Evolutionary conservation across 2,113 vertebrate species (phyloP).

Genomic region (Cacatua alba): DNA sequence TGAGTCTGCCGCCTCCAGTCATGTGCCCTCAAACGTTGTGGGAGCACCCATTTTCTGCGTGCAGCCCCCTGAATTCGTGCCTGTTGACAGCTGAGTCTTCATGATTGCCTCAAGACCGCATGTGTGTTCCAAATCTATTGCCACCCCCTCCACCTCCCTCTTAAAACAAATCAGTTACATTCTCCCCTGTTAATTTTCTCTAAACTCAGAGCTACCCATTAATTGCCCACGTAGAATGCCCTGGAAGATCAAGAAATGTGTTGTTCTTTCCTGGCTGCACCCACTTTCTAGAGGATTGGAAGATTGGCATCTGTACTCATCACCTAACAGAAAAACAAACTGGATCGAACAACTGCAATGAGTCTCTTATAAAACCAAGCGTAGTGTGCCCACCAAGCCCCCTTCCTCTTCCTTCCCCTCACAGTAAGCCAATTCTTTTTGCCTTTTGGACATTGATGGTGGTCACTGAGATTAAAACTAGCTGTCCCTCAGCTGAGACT

Average conservation of each 20-base stretch:
- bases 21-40: not conserved
- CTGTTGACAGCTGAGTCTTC: slow-evolving; percentile 8
- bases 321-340: not conserved
- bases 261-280: not conserved
- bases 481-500: not conserved
- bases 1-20: not conserved
- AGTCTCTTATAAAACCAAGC: not conserved
- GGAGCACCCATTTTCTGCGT: not conserved
- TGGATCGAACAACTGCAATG: not conserved
- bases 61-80: not conserved
- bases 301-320: not conserved
- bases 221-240: not conserved
- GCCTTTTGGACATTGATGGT: not conserved
- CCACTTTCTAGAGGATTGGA: not conserved
- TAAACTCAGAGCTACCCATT: not conserved
- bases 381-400: not conserved
- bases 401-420: not conserved
- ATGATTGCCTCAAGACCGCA: not conserved
- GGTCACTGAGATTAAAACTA: not conserved
- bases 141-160: not conserved
- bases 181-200: not conserved
- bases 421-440: not conserved
- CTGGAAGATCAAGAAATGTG: not conserved
- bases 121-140: not conserved
- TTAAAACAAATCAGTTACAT: not conserved